phyloP scores from a whole-genome alignment of 2,888 invertebrate species.

The Drosophila multiciliata region DNA sequence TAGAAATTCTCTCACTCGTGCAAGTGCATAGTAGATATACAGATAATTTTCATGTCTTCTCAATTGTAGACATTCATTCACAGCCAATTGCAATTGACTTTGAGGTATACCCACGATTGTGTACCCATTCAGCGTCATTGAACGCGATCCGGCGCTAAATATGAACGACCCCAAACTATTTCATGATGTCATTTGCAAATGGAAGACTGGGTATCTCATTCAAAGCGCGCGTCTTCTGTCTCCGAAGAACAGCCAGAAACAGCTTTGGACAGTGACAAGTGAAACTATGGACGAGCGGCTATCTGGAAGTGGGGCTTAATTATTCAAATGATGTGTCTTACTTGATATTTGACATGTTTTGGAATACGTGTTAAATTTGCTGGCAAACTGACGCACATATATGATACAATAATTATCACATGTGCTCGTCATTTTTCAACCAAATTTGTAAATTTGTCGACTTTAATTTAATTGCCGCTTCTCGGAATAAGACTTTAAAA shows the following conservation, averaged over 20 bases:
- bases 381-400: conserved; percentile 21
- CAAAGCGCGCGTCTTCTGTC: conserved; percentile 43
- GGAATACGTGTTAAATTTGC: conserved; percentile 63
- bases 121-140: conserved; percentile 78
- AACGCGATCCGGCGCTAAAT: conserved; percentile 68
- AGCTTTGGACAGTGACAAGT: conserved; percentile 60
- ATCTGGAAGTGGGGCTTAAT: conserved; percentile 70
- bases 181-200: conserved; percentile 65
- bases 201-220: conserved; percentile 47
- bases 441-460: not conserved
- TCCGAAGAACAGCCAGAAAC: conserved; percentile 17
- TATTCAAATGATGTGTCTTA: conserved; percentile 70
- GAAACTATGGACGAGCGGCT: conserved; percentile 48
- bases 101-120: conserved; percentile 62
- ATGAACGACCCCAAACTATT: conserved; percentile 54
- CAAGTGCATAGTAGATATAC: conserved; percentile 50
- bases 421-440: conserved; percentile 32
- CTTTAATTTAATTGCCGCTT: conserved; percentile 4
- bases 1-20: conserved; percentile 52
- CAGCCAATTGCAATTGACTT: conserved; percentile 57
- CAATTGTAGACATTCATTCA: conserved; percentile 24
- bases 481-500: not conserved
- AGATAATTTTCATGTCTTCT: conserved; percentile 17
- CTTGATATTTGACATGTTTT: conserved; percentile 56
- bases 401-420: conserved; percentile 21